Evolutionary conservation across 2,888 invertebrate species (phyloP).

Genomic region (Ischnura elegans): DNA sequence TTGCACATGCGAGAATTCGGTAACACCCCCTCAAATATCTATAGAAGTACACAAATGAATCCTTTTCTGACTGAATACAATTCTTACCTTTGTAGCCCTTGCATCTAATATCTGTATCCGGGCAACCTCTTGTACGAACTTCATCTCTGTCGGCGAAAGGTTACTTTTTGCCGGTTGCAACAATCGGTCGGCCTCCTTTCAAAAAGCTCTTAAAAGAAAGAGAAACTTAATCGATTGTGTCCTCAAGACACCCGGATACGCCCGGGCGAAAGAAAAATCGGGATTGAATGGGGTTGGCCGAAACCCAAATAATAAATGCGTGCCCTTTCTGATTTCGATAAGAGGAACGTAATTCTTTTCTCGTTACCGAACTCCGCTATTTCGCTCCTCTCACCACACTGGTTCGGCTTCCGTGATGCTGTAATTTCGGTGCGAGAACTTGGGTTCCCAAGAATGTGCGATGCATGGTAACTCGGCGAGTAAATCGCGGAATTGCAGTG

Average conservation of each 20-base stretch:
- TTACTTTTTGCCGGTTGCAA: background rate
- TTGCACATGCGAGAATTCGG: no score
- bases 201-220: background rate
- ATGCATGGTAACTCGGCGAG: background rate
- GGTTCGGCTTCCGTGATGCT: no score
- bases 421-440: no score
- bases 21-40: no score
- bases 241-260: slow-evolving; percentile 6
- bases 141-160: background rate
- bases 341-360: background rate
- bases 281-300: background rate
- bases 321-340: background rate
- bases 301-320: background rate
- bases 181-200: slow-evolving; percentile 2
- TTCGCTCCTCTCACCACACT: no score
- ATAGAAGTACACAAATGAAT: no score
- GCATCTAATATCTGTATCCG: background rate
- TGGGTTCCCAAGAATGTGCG: no score
- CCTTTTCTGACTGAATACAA: background rate
- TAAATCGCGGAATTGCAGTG: background rate
- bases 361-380: background rate
- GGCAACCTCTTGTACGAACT: background rate
- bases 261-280: background rate
- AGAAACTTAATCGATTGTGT: background rate
- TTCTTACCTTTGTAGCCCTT: background rate